Evolutionary conservation across 2,888 invertebrate genomes (phyloP), one percentile per base, ranked within the genome.

Genomic region (Clunio marinus): DNA sequence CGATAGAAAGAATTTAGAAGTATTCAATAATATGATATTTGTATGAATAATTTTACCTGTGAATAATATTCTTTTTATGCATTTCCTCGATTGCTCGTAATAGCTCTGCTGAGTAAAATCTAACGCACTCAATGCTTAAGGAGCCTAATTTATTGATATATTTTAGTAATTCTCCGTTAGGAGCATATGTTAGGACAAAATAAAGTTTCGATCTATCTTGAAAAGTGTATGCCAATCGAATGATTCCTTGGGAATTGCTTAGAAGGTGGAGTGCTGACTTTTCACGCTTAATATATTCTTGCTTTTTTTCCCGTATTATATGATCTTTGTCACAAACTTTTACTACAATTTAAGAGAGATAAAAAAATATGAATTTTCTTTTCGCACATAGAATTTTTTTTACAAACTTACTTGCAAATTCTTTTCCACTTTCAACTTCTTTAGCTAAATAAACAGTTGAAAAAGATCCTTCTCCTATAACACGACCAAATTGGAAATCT

Each of bases 311-410:
- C 72, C 89, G 85, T 73, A 96, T 85, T 73, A 99, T 96, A 79
- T 95, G 91, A 63, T 86, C 83, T 81, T 99, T 99, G 75, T 96
- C 93, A 79, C 96, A 90, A n/a, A 97, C 96, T 86, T 99, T 99
- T 76, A 98, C 93, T 91, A 4, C 32, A 32, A 32, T 32, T 4
- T 7, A 74, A 27, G 46, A 70, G 25, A 70, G 15, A 10, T 58
- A 70, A 59, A 62, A 57, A 68, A 41, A 41, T 67, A 60, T 37
- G 17, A 20, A 8, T 46, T 20, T 27, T 24, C n/a, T 15, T 46
- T 13, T 63, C 1, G 35, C 7, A 63, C n/a, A 66, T 57, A 58
- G 72, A 73, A 72, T 73, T 73, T 63, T 69, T 69, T 68, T 51
- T 57, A 65, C 51, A 60, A 71, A 86, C 91, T 86, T 83, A 94